Conservation (phyloP, 1,140 invertebrate genomes). For the Pissodes strobi region DNA sequence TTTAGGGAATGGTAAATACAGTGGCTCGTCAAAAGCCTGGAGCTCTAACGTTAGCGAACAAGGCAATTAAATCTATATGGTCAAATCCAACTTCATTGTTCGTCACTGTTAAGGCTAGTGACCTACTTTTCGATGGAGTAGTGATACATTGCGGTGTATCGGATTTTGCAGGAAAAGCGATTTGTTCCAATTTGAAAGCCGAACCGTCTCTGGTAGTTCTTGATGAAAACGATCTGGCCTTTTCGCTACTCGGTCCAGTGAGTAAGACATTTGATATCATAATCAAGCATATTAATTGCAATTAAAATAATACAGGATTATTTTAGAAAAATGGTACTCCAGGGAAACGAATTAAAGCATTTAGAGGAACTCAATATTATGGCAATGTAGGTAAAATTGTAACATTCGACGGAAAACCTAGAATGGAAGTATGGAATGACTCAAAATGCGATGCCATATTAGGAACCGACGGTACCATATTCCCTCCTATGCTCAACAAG, state of each 20-base stretch:
- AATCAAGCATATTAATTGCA: too few relatives aligned
- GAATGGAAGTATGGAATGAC: slow-evolving; percentile 64
- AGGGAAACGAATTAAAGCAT: slow-evolving; percentile 66
- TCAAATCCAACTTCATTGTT: slow-evolving; percentile 65
- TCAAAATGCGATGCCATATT: slow-evolving; percentile 69
- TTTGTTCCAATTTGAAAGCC: slow-evolving; percentile 69
- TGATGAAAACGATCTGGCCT: slow-evolving; percentile 65
- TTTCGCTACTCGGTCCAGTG: slow-evolving; percentile 73
- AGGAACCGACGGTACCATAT: slow-evolving; percentile 78
- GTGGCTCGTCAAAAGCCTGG: slow-evolving; percentile 61
- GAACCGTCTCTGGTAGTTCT: slow-evolving; percentile 59
- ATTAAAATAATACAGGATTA: too few relatives aligned
- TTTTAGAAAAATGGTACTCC: slow-evolving; percentile 60
- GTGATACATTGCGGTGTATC: slow-evolving; percentile 70
- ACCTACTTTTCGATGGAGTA: slow-evolving; percentile 73
- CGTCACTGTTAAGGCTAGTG: slow-evolving; percentile 64
- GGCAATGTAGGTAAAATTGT: slow-evolving; percentile 58
- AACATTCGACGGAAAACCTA: slow-evolving; percentile 64
- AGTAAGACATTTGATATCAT: too few relatives aligned
- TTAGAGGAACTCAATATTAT: slow-evolving; percentile 69
- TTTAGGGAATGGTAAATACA: slow-evolving; percentile 58
- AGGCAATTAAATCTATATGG: slow-evolving; percentile 65
- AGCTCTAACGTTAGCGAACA: slow-evolving; percentile 64
- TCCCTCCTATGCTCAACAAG: slow-evolving; percentile 65
- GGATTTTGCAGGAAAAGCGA: slow-evolving; percentile 71